phyloP scores from a whole-genome alignment of 2,113 vertebrate genomes.

The Galbula dea region DNA sequence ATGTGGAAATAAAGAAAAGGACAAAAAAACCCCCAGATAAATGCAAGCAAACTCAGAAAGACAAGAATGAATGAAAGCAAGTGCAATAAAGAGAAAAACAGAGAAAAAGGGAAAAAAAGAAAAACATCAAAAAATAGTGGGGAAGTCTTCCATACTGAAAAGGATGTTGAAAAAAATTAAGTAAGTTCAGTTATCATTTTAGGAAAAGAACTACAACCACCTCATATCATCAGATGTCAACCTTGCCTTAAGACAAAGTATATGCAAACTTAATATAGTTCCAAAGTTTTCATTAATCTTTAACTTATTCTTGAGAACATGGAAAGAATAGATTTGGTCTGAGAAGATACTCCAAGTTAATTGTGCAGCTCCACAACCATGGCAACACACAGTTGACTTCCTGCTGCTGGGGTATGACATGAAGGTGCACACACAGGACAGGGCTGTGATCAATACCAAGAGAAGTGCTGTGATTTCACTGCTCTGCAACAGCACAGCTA shows the following conservation, averaged over 20 bases:
- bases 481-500: background rate
- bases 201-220: background rate
- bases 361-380: background rate
- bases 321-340: background rate
- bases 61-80: background rate
- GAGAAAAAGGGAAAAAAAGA: background rate
- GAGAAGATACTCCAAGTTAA: background rate
- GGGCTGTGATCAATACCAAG: background rate
- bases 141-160: background rate
- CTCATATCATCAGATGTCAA: background rate
- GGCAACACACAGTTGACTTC: background rate
- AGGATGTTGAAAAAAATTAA: background rate
- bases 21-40: background rate
- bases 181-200: background rate
- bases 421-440: too few relatives aligned
- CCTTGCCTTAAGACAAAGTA: background rate
- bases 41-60: background rate
- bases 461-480: rapidly evolving
- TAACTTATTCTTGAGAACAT: background rate
- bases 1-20: background rate
- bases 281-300: background rate
- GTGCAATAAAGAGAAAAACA: background rate
- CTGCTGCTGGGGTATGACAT: background rate
- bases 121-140: background rate
- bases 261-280: background rate